phyloP scores from a whole-genome alignment of 2,113 vertebrate species.

The Percopsis transmontana region DNA sequence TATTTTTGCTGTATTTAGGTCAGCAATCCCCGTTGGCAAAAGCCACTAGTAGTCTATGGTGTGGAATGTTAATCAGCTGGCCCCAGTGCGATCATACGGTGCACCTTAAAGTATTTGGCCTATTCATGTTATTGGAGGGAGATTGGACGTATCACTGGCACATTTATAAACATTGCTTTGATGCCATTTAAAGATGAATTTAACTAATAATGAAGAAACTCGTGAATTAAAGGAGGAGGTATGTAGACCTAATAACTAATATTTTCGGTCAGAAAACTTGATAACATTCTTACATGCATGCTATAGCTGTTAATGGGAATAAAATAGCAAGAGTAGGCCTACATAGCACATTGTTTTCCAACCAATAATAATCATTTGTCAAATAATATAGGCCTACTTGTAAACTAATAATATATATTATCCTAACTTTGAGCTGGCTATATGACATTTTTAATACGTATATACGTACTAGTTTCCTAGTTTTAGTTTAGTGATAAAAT shows the following conservation, averaged over 20 bases:
- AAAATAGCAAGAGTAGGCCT: too few relatives aligned
- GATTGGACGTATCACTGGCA: too few relatives aligned
- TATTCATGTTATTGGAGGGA: slow-evolving; percentile 18
- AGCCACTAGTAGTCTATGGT: slow-evolving; percentile 24
- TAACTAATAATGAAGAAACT: slow-evolving; percentile 18
- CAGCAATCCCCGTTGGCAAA: slow-evolving; percentile 10
- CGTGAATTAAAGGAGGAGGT: slow-evolving; percentile 48
- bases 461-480: too few relatives aligned
- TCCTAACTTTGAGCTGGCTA: too few relatives aligned
- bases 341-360: too few relatives aligned
- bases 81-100: slow-evolving; percentile 41
- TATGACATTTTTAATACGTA: too few relatives aligned
- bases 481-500: too few relatives aligned
- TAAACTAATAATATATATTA: too few relatives aligned
- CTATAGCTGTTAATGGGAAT: neutral
- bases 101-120: slow-evolving; percentile 42
- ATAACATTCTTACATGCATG: neutral
- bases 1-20: slow-evolving; percentile 21
- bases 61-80: slow-evolving; percentile 19
- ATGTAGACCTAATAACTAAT: slow-evolving; percentile 15
- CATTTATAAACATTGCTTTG: neutral
- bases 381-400: too few relatives aligned
- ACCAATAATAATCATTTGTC: too few relatives aligned
- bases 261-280: neutral
- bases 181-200: slow-evolving; percentile 42